A percentile compares a stretch with the other conserved stretches of the same genome.
Evolutionary conservation across 1,140 invertebrate genomes (phyloP).

Genomic region (Drosophila kikkawai): DNA sequence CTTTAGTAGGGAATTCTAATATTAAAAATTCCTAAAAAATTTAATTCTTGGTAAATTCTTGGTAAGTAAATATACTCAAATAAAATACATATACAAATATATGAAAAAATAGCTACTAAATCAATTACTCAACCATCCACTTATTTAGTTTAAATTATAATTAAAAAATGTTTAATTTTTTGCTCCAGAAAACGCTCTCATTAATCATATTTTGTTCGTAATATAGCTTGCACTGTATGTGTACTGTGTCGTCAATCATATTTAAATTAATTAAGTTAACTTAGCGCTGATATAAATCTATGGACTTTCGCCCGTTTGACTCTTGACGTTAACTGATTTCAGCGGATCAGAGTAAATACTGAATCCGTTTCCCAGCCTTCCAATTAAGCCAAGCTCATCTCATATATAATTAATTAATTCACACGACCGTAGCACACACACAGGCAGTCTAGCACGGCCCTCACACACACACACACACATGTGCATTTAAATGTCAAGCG

Average conservation of each 20-base stretch:
- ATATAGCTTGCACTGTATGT: background rate
- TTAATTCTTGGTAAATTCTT: no score
- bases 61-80: no score
- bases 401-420: slow-evolving; percentile 65
- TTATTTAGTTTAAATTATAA: background rate
- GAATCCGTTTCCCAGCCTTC: slow-evolving; percentile 15
- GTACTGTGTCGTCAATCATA: slow-evolving; percentile 57
- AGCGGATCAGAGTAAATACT: slow-evolving; percentile 52
- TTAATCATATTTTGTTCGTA: slow-evolving; percentile 4
- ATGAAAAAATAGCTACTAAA: background rate
- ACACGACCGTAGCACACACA: slow-evolving; percentile 20
- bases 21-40: no score
- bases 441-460: background rate
- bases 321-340: slow-evolving; percentile 50
- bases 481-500: slow-evolving; percentile 57
- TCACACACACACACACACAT: slow-evolving; percentile 7
- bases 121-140: background rate
- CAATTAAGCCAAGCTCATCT: slow-evolving; percentile 23
- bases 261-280: slow-evolving; percentile 71
- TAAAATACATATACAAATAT: background rate
- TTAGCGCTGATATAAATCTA: slow-evolving; percentile 33
- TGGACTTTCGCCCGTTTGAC: slow-evolving; percentile 33
- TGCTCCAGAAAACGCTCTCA: background rate
- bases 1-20: background rate
- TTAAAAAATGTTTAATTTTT: no score